Evolutionary conservation across 2,888 invertebrate species (phyloP).

Genomic region (Mayetiola destructor): DNA sequence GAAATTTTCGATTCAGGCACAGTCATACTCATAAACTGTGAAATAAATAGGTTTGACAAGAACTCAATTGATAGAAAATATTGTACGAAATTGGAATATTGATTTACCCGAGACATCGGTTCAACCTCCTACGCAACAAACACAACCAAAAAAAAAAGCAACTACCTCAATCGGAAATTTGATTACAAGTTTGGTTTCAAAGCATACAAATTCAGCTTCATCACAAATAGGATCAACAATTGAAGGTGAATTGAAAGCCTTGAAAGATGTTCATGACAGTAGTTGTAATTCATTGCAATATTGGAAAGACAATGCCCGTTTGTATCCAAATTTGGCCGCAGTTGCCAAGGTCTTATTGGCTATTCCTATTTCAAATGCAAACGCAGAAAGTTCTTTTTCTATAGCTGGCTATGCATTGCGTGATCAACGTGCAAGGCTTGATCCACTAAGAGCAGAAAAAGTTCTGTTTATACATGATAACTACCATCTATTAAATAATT

Average conservation of each 20-base stretch:
- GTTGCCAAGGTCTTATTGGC: background rate
- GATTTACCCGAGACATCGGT: too few relatives aligned
- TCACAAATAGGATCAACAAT: too few relatives aligned
- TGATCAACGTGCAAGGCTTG: background rate
- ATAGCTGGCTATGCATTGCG: background rate
- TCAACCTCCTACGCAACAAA: too few relatives aligned
- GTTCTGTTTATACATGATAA: background rate
- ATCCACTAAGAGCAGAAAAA: background rate
- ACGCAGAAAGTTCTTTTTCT: background rate
- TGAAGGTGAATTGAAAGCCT: background rate
- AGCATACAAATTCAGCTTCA: too few relatives aligned
- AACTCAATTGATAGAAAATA: too few relatives aligned
- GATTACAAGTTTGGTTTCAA: too few relatives aligned
- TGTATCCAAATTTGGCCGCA: background rate
- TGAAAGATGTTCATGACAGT: background rate
- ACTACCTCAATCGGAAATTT: too few relatives aligned
- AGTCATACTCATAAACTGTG: too few relatives aligned
- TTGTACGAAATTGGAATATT: too few relatives aligned
- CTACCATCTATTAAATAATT: background rate
- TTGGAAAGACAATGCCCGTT: background rate
- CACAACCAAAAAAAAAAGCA: too few relatives aligned
- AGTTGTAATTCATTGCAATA: background rate
- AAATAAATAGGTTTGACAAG: too few relatives aligned
- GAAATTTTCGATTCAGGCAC: too few relatives aligned
- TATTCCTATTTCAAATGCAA: background rate